Evolutionary conservation across 2,113 vertebrate genomes (phyloP).

Genomic region (Zosterops pallidus): DNA sequence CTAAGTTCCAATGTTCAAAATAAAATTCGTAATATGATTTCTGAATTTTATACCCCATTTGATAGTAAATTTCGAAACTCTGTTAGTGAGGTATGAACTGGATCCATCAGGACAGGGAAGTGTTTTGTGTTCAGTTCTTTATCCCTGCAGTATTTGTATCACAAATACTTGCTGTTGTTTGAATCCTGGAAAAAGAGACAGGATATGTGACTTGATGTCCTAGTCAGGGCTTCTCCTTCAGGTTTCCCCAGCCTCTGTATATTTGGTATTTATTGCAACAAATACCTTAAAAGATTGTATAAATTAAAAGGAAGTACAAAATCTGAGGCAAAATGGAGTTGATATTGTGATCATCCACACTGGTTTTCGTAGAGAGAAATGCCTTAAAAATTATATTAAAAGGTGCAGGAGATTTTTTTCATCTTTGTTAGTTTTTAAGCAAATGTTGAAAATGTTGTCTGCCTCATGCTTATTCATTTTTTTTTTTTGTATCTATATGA

Average conservation of each 20-base stretch:
- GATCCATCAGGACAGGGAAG: background rate
- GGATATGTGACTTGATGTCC: background rate
- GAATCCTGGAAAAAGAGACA: background rate
- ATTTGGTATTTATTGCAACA: background rate
- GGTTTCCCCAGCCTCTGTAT: background rate
- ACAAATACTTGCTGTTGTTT: background rate
- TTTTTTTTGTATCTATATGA: background rate
- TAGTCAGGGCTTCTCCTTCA: background rate
- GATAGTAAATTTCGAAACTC: background rate
- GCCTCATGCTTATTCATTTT: background rate
- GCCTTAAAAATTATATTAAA: background rate
- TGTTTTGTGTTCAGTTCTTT: background rate
- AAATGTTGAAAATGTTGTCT: background rate
- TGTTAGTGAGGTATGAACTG: background rate
- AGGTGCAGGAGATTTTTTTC: background rate
- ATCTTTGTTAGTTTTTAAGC: background rate
- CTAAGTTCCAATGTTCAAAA: background rate
- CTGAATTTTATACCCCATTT: background rate
- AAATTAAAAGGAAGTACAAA: background rate
- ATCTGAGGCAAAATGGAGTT: background rate
- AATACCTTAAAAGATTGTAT: background rate
- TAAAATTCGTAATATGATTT: background rate
- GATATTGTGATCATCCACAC: background rate
- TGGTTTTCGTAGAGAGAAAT: background rate
- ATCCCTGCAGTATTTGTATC: background rate